Evolutionary conservation across 2,888 invertebrate species (phyloP), one percentile per base, ranked within the genome.

Genomic region (Pseudococcus longispinus): DNA sequence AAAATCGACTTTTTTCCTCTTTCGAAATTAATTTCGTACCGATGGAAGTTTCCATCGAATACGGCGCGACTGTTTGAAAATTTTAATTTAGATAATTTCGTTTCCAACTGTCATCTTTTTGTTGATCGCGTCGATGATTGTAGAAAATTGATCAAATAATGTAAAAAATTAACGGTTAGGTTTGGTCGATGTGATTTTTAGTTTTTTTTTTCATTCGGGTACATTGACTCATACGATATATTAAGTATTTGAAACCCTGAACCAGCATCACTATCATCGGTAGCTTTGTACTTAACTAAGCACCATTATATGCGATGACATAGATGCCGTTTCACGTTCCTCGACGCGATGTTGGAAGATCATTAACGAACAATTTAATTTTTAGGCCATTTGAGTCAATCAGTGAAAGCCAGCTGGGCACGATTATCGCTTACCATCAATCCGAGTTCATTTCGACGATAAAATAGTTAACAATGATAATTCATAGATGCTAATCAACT

Each of bases 391-490:
- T 70, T 70, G 15, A 70, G 70, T 70, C 70, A 70, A 70, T 70
- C 70, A 70, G 70, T 70, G 70, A 70, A 70, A 70, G 70, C 70
- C 70, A 70, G 32, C 70, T 70, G 70, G 70, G 70, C 70, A 70
- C 29, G 70, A 70, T 65, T 65, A 65, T 70, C 70, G 29, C 29
- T 70, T 70, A 70, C 70, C 70, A 70, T 70, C 70, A 29, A 70
- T 70, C 70, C 70, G 70, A 70, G 29, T 70, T 29, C 70, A 32
- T 70, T 70, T 29, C 70, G 29, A 70, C 29, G 70, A 70, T 70
- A 29, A 70, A 70, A 70, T 70, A 29, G 70, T 70, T 70, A 70
- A 70, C 70, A 70, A 70, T 70, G 70, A 70, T 70, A 70, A 70
- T 70, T 70, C 70, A 70, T 70, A 29, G 29, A 70, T 70, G 70